Conservation (phyloP, 1,140 invertebrate genomes). For the Ridgeia piscesae region DNA sequence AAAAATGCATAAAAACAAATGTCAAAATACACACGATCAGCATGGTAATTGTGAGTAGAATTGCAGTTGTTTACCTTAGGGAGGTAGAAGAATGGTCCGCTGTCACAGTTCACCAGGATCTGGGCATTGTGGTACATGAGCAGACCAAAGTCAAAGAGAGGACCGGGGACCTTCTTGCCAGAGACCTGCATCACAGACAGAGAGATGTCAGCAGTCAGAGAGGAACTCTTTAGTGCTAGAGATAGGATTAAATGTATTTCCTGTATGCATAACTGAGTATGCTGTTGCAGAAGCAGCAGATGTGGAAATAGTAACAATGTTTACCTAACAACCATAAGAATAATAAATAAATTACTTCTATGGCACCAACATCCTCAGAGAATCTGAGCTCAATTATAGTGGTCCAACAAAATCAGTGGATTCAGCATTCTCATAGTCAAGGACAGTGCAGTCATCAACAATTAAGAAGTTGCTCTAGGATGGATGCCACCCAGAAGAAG, state of each 20-base stretch:
- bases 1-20: too few species aligned
- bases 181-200: slow-evolving; percentile 55
- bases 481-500: too few species aligned
- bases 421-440: too few species aligned
- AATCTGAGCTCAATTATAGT: too few species aligned
- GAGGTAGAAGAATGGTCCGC: slow-evolving; percentile 70
- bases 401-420: too few species aligned
- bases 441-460: too few species aligned
- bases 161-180: slow-evolving; percentile 68
- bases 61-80: slow-evolving; percentile 59
- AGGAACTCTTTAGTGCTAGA: background rate
- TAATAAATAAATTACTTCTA: too few species aligned
- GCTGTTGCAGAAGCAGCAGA: background rate
- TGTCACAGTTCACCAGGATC: slow-evolving; percentile 60
- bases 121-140: slow-evolving; percentile 69
- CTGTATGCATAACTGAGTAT: background rate
- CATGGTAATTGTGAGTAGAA: background rate
- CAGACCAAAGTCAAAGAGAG: slow-evolving; percentile 71
- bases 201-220: background rate
- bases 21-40: too few species aligned
- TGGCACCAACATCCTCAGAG: too few species aligned
- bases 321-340: too few species aligned
- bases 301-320: too few species aligned
- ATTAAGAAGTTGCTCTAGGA: too few species aligned
- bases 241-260: background rate